Conservation (phyloP, 1,140 invertebrate genomes). For the Drosophila burlai region DNA sequence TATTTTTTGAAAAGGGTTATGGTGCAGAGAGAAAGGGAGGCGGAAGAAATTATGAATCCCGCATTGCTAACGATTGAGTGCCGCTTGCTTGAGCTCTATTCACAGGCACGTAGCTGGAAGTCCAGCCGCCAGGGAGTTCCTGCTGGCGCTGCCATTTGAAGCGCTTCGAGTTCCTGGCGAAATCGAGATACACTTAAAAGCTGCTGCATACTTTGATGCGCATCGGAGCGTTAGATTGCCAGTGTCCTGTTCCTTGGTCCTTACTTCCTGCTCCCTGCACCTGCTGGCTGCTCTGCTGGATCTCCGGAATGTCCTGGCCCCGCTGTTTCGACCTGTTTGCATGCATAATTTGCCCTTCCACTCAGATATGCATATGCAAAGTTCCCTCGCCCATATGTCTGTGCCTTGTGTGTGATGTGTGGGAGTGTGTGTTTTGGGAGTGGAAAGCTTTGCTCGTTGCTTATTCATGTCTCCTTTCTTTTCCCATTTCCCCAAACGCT, state of each 20-base stretch:
- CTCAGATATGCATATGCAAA: constrained; percentile 53
- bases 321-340: constrained; percentile 50
- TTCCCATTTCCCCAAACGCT: constrained; percentile 60
- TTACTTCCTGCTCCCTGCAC: constrained; percentile 5
- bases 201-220: constrained; percentile 69
- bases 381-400: constrained; percentile 25
- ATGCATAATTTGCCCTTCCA: constrained; percentile 51
- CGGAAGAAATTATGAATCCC: constrained; percentile 33
- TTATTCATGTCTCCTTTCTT: constrained; percentile 49
- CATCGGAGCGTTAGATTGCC: constrained; percentile 64
- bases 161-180: constrained; percentile 39
- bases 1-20: constrained; percentile 21
- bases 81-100: constrained; percentile 15
- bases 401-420: constrained; percentile 20
- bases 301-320: constrained; percentile 29
- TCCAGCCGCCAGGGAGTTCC: constrained; percentile 12
- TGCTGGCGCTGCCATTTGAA: constrained; percentile 22
- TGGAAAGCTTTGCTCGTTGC: constrained; percentile 42
- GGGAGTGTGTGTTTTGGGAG: constrained; percentile 12
- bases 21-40: not conserved
- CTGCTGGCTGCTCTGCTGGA: constrained; percentile 14
- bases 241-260: constrained; percentile 38
- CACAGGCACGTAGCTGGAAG: constrained; percentile 33
- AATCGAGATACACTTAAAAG: constrained; percentile 39
- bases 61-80: constrained; percentile 36